phyloP scores from a whole-genome alignment of 2,797 vertebrate genomes.

The Chelonia mydas region DNA sequence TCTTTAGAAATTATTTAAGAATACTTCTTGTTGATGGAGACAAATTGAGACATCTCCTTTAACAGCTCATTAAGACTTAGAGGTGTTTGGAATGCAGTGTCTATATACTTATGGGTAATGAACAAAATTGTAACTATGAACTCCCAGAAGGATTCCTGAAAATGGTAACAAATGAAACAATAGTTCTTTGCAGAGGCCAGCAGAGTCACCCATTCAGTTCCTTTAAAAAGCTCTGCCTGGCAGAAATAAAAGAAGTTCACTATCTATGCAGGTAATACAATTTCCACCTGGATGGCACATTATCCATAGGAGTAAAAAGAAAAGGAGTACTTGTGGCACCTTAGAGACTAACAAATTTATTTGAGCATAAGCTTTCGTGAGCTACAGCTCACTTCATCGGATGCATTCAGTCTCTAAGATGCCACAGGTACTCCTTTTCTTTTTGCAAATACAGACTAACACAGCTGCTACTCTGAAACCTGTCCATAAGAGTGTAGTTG shows the following conservation, averaged over 20 bases:
- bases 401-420: no score
- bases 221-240: conserved; percentile 38
- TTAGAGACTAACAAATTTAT: no score
- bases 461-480: no score
- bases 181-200: conserved; percentile 13
- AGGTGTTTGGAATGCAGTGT: conserved; percentile 16
- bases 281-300: conserved; percentile 23
- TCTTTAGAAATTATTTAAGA: conserved; percentile 12
- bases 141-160: not conserved
- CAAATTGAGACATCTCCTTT: conserved; percentile 3
- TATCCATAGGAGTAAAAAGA: not conserved
- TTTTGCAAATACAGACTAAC: no score
- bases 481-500: not conserved
- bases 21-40: not conserved
- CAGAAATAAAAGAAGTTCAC: conserved; percentile 15
- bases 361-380: no score
- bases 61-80: conserved; percentile 24
- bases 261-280: conserved; percentile 36
- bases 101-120: not conserved
- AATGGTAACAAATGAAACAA: not conserved
- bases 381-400: no score
- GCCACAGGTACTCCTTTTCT: no score
- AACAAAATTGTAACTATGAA: not conserved
- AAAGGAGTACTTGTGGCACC: no score
- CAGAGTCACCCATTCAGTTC: conserved; percentile 25